A percentile compares a stretch with the other conserved stretches of the same genome.
phyloP scores from a whole-genome alignment of 2,888 invertebrate species.

The Drosophila peninsularis region DNA sequence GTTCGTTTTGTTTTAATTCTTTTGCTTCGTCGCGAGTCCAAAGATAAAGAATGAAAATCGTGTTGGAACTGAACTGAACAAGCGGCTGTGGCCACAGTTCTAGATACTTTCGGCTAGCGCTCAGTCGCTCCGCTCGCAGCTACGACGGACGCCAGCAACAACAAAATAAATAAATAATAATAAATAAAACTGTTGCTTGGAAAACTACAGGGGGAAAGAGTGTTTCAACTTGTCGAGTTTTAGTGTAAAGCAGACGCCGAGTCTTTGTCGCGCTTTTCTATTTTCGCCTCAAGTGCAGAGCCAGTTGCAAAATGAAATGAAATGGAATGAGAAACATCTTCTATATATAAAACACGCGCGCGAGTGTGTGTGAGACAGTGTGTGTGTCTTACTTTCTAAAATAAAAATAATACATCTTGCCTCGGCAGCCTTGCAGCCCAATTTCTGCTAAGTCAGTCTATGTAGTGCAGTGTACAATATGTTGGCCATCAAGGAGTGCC shows the following conservation, averaged over 20 bases:
- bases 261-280: conserved; percentile 71
- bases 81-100: conserved; percentile 65
- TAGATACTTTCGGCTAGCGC: conserved; percentile 80
- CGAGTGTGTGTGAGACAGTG: conserved; percentile 37
- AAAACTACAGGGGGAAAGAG: conserved; percentile 46
- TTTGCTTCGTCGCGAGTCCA: conserved; percentile 61
- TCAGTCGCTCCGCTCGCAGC: conserved; percentile 63
- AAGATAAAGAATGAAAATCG: conserved; percentile 70
- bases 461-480: conserved; percentile 52
- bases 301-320: conserved; percentile 40
- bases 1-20: conserved; percentile 76
- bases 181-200: conserved; percentile 44
- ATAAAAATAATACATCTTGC: conserved; percentile 40
- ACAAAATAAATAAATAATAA: conserved; percentile 36
- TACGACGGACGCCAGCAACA: conserved; percentile 43
- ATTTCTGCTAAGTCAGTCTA: conserved; percentile 36
- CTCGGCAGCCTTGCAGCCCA: conserved; percentile 37
- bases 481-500: conserved; percentile 82
- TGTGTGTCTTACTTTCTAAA: conserved; percentile 73
- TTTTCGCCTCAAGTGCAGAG: conserved; percentile 75
- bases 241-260: conserved; percentile 64
- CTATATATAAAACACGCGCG: conserved; percentile 57
- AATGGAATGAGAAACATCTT: conserved; percentile 32
- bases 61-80: conserved; percentile 34
- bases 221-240: conserved; percentile 42